These are phyloP conservation scores for Neodiprion fabricii DNA, from an alignment of 1,140 invertebrate species.

Conservation along the genomic window DNA sequence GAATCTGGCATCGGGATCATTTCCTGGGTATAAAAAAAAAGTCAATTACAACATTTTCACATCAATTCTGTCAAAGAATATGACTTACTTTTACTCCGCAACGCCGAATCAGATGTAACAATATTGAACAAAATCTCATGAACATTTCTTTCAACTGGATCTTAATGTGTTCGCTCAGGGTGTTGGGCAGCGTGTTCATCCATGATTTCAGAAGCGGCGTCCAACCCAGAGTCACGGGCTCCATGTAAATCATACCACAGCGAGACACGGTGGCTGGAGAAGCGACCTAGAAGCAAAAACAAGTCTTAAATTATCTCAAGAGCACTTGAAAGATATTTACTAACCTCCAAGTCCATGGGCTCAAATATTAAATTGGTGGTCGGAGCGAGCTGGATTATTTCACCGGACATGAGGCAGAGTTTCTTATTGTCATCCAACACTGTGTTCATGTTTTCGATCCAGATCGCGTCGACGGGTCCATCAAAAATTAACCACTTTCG, in stretches of 20 bases:
- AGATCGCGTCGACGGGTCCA: slow-evolving; percentile 94
- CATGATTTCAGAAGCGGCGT: slow-evolving; percentile 86
- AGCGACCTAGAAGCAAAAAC: slow-evolving; percentile 68
- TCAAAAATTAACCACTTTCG: slow-evolving; percentile 96
- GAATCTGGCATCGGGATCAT: slow-evolving; percentile 85
- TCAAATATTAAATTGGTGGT: slow-evolving; percentile 95
- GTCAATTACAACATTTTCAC: slow-evolving; percentile 6
- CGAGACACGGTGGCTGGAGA: slow-evolving; percentile 87
- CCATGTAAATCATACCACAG: slow-evolving; percentile 98
- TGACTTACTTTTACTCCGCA: slow-evolving; percentile 67
- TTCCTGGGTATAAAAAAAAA: slow-evolving; percentile 66
- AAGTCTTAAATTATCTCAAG: neutral
- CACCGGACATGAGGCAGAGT: slow-evolving; percentile 88
- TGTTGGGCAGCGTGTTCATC: slow-evolving; percentile 80
- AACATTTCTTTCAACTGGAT: slow-evolving; percentile 75
- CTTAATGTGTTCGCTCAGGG: slow-evolving; percentile 72
- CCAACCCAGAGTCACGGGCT: slow-evolving; percentile 89
- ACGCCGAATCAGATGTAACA: slow-evolving; percentile 75
- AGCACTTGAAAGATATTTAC: neutral
- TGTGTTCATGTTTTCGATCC: slow-evolving; percentile 98
- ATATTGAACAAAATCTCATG: slow-evolving; percentile 75
- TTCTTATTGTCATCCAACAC: slow-evolving; percentile 97
- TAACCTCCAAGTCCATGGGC: slow-evolving; percentile 88
- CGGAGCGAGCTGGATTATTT: slow-evolving; percentile 92
- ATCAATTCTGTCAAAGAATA: slow-evolving; percentile 16